phyloP scores from a whole-genome alignment of 1,140 invertebrate species.

The Meloidogyne exigua region DNA sequence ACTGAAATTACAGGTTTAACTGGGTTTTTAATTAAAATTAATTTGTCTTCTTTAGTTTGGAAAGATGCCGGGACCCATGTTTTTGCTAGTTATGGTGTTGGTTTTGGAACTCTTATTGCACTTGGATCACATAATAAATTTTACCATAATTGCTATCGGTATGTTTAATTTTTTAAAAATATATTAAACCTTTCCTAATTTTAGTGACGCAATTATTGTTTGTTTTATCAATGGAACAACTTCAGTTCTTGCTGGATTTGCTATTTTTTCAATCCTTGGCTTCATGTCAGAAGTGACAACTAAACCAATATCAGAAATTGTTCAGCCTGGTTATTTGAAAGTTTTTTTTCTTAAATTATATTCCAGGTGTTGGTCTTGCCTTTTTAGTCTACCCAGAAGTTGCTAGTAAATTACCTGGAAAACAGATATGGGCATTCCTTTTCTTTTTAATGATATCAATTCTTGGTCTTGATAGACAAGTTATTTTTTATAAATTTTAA shows the following conservation, averaged over 20 bases:
- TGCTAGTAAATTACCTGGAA: constrained; percentile 57
- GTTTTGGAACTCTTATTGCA: constrained; percentile 71
- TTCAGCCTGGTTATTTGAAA: constrained; percentile 50
- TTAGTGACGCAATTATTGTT: constrained; percentile 68
- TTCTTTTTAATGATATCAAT: constrained; percentile 64
- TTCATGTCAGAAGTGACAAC: constrained; percentile 64
- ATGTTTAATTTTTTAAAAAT: neutral
- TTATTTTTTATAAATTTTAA: constrained; percentile 24
- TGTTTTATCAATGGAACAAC: constrained; percentile 70
- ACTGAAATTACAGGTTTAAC: constrained; percentile 43
- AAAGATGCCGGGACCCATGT: constrained; percentile 66
- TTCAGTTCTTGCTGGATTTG: constrained; percentile 79
- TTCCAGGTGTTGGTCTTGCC: constrained; percentile 56
- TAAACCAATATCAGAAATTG: constrained; percentile 61
- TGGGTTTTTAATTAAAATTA: neutral
- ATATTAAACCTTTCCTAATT: constrained; percentile 13
- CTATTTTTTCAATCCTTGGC: constrained; percentile 81
- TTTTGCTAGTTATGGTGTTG: constrained; percentile 67
- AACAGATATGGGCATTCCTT: constrained; percentile 61
- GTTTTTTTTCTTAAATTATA: constrained; percentile 16
- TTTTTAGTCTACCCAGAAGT: constrained; percentile 63
- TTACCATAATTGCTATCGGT: constrained; percentile 74
- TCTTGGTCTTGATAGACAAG: constrained; percentile 62
- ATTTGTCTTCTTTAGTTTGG: constrained; percentile 45
- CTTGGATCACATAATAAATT: constrained; percentile 78